Conservation (phyloP, 2,797 vertebrate genomes). For the Sebastiscus albofasciatus region DNA sequence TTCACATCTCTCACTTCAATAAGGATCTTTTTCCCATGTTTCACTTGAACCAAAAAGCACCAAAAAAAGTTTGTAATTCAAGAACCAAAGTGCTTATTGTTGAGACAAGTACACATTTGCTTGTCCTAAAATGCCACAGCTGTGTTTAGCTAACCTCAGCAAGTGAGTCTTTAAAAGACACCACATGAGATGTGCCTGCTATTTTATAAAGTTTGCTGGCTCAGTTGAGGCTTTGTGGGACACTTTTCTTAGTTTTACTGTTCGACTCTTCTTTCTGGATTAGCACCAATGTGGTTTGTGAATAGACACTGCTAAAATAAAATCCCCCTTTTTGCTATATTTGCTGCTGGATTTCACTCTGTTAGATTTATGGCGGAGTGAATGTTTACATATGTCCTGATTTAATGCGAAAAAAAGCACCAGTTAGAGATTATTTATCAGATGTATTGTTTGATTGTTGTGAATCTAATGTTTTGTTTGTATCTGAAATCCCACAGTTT, state of each 20-base stretch:
- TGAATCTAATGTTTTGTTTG: conserved; percentile 8
- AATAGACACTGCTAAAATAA: conserved; percentile 58
- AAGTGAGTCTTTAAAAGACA: conserved; percentile 71
- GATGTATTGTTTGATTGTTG: neutral
- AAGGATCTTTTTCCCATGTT: conserved; percentile 60
- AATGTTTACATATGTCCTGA: neutral
- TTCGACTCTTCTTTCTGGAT: conserved; percentile 72
- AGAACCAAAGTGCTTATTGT: conserved; percentile 73
- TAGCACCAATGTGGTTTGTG: conserved; percentile 41
- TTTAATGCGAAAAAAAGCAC: neutral
- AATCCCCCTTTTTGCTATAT: conserved; percentile 17
- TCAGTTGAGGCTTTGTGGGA: conserved; percentile 70
- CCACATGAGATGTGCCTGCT: conserved; percentile 74
- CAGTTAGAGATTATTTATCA: neutral
- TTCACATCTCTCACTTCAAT: conserved; percentile 33
- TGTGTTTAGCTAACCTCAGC: conserved; percentile 81
- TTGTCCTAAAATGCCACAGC: conserved; percentile 79
- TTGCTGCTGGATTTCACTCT: conserved; percentile 23
- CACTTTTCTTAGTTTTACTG: conserved; percentile 76
- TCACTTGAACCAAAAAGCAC: conserved; percentile 45
- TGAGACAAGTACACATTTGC: conserved; percentile 79
- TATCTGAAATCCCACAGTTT: neutral
- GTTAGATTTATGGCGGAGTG: neutral
- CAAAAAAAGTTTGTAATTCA: conserved; percentile 61
- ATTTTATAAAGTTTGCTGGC: conserved; percentile 64